Evolutionary conservation across 2,113 vertebrate species (phyloP).

Genomic region (Sapajus apella): DNA sequence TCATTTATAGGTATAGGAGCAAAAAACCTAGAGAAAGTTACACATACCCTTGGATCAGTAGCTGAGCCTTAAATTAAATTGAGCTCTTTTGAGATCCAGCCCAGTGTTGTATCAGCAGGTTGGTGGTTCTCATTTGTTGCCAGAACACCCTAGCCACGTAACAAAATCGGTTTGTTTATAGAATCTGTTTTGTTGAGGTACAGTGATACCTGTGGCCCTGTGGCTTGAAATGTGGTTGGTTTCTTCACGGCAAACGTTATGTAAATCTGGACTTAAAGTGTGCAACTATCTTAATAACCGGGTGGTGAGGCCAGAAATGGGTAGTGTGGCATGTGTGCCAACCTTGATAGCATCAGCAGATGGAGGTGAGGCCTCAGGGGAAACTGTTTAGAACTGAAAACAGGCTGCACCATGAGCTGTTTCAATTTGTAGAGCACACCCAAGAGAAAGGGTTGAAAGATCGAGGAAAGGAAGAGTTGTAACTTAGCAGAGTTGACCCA

Average conservation of each 20-base stretch:
- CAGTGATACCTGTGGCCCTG: not conserved
- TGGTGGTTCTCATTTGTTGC: not conserved
- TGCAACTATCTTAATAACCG: not conserved
- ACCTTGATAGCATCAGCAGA: not conserved
- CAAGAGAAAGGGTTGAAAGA: not conserved
- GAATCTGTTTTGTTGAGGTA: not conserved
- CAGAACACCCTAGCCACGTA: not conserved
- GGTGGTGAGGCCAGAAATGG: not conserved
- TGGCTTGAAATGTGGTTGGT: not conserved
- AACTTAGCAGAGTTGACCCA: too few relatives aligned
- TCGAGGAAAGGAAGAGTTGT: too few relatives aligned
- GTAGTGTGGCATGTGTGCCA: not conserved
- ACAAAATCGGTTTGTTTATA: not conserved
- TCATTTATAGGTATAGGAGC: not conserved
- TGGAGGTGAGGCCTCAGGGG: not conserved
- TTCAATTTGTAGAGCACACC: not conserved
- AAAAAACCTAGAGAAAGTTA: not conserved
- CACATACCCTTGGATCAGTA: not conserved
- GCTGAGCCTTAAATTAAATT: not conserved
- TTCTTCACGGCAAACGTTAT: not conserved
- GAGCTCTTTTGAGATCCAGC: not conserved
- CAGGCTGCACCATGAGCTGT: fast-evolving
- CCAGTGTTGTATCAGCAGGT: not conserved
- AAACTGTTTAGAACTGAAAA: too few relatives aligned
- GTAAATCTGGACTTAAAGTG: not conserved